Percentiles rank a stretch among this genome's conserved stretches.
Conservation (phyloP, 2,797 vertebrate species). For the Champsocephalus esox region DNA sequence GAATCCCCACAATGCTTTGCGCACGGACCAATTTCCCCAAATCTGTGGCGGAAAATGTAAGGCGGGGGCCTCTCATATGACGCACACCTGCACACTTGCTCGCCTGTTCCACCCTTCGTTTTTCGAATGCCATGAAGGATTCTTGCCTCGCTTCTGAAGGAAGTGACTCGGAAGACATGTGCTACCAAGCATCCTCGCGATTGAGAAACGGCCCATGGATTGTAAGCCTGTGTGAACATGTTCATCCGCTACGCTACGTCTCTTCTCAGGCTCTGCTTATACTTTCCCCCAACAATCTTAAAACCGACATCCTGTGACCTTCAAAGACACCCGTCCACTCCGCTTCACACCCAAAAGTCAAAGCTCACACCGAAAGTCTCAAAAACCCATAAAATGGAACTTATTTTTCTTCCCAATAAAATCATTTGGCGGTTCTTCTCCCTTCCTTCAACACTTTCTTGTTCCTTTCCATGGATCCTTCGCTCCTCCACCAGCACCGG, state of each 20-base stretch:
- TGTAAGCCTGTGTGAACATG: slow-evolving; percentile 67
- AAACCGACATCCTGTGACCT: slow-evolving; percentile 71
- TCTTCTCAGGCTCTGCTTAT: slow-evolving; percentile 45
- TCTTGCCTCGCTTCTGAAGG: no score
- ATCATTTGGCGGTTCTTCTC: slow-evolving; percentile 36
- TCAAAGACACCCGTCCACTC: slow-evolving; percentile 71
- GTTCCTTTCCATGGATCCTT: slow-evolving; percentile 28
- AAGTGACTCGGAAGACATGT: no score
- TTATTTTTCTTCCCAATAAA: slow-evolving; percentile 39
- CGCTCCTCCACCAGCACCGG: slow-evolving; percentile 39
- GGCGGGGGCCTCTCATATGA: no score
- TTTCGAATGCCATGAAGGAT: no score
- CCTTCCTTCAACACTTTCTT: slow-evolving; percentile 47
- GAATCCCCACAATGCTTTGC: no score
- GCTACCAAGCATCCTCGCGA: no score
- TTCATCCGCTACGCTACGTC: slow-evolving; percentile 57
- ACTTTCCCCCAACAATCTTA: slow-evolving; percentile 27
- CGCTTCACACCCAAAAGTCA: slow-evolving; percentile 50
- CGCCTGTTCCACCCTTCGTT: no score
- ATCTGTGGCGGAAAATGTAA: no score
- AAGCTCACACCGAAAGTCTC: slow-evolving; percentile 63
- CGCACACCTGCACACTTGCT: no score
- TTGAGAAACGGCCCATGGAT: slow-evolving; percentile 7
- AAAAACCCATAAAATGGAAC: slow-evolving; percentile 63
- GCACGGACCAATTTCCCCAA: no score